These are phyloP conservation scores for Theocolax elegans DNA, from an alignment of 1,140 invertebrate genomes.

Conservation along the genomic window DNA sequence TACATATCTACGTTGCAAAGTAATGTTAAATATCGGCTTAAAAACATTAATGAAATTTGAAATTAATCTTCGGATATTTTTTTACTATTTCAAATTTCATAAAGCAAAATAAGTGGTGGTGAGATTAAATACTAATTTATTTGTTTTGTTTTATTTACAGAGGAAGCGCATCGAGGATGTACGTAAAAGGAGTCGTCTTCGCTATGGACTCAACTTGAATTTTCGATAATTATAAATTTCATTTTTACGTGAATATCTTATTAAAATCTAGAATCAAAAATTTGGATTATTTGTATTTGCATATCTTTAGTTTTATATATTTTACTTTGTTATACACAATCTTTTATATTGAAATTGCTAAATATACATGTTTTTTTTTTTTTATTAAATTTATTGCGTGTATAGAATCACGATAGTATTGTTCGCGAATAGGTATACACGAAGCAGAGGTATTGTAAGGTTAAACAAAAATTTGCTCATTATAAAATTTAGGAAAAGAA, in stretches of 20 bases:
- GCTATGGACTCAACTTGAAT: background rate
- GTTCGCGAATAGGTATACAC: too few species aligned
- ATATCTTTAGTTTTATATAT: constrained; percentile 19
- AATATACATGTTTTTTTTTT: background rate
- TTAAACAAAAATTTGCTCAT: constrained; percentile 52
- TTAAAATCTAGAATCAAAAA: background rate
- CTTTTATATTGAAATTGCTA: constrained; percentile 2
- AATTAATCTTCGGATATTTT: too few species aligned
- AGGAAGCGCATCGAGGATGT: constrained; percentile 72
- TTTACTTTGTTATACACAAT: constrained; percentile 6
- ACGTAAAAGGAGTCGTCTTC: constrained; percentile 59
- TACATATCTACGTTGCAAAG: too few species aligned
- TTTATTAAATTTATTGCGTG: background rate
- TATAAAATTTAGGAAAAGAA: constrained; percentile 82
- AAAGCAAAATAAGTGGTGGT: too few species aligned
- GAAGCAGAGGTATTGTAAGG: too few species aligned
- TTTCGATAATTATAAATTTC: background rate
- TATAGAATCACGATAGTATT: too few species aligned
- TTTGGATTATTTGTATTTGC: background rate
- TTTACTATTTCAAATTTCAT: too few species aligned
- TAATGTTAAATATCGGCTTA: too few species aligned
- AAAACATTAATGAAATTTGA: too few species aligned
- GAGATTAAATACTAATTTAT: too few species aligned
- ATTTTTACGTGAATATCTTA: background rate
- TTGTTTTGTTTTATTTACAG: constrained; percentile 66